A percentile compares a stretch with the other conserved stretches of the same genome.
phyloP scores from a whole-genome alignment of 1,140 invertebrate species.

The Achroia grisella region DNA sequence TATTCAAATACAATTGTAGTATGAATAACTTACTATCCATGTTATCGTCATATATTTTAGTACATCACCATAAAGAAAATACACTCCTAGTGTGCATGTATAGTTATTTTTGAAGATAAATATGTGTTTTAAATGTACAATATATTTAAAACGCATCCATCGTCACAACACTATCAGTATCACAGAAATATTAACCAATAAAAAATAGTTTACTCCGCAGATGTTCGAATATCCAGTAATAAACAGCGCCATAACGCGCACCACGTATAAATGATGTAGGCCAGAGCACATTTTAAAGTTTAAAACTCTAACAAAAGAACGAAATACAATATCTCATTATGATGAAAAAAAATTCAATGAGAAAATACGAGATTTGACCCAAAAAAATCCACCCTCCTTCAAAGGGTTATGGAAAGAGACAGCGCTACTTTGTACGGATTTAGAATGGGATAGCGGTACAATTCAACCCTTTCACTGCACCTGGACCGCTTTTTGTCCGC shows the following conservation, averaged over 20 bases:
- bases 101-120: too few species aligned
- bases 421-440: conserved; percentile 7
- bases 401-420: conserved; percentile 59
- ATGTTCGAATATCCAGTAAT: too few species aligned
- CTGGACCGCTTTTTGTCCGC: conserved; percentile 51
- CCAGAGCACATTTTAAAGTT: conserved; percentile 32
- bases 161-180: too few species aligned
- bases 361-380: conserved; percentile 63
- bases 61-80: too few species aligned
- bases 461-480: conserved; percentile 60
- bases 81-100: too few species aligned
- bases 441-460: conserved; percentile 25
- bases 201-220: too few species aligned
- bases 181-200: too few species aligned
- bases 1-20: too few species aligned
- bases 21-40: too few species aligned
- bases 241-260: neutral
- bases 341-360: conserved; percentile 42
- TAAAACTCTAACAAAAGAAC: conserved; percentile 37
- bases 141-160: too few species aligned
- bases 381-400: conserved; percentile 49
- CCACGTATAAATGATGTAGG: conserved; percentile 9
- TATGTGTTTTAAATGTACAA: too few species aligned
- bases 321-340: conserved; percentile 67
- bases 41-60: too few species aligned